A percentile compares a stretch with the other conserved stretches of the same genome.
These are phyloP conservation scores for Bufo bufo DNA, from an alignment of 2,113 vertebrate species.

Conservation along the genomic window DNA sequence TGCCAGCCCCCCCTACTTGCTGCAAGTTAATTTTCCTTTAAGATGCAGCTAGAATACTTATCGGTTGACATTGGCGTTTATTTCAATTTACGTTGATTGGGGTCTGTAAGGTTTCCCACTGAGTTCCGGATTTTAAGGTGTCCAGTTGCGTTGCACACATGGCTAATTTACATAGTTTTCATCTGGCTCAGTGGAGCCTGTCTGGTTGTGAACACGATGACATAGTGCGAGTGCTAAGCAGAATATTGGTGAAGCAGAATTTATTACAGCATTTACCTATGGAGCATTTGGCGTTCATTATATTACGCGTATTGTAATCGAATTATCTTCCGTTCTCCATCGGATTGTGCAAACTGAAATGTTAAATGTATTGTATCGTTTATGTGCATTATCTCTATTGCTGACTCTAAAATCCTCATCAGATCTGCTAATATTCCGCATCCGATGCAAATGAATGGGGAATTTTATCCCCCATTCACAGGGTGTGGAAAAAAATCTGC, in stretches of 20 bases:
- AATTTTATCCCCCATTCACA: too few relatives aligned
- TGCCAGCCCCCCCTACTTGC: background rate
- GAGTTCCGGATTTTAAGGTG: background rate
- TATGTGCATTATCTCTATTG: background rate
- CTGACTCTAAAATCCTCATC: too few relatives aligned
- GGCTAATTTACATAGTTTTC: constrained; percentile 44
- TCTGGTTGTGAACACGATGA: background rate
- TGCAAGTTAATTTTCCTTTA: background rate
- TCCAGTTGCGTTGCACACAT: constrained; percentile 15
- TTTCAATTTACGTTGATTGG: background rate
- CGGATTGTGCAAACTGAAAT: background rate
- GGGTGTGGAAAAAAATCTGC: too few relatives aligned
- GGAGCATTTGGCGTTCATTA: background rate
- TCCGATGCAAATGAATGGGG: too few relatives aligned
- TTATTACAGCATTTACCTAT: background rate
- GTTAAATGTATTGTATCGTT: background rate
- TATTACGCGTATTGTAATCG: background rate
- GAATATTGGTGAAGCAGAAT: background rate
- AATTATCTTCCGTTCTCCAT: too few relatives aligned
- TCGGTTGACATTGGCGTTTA: background rate
- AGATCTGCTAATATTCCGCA: too few relatives aligned
- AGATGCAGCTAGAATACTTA: background rate
- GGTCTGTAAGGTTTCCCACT: background rate
- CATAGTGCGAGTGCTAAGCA: background rate
- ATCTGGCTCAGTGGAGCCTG: background rate